Evolutionary conservation across 2,797 vertebrate species (phyloP).

Genomic region (Pachyuromys duprasi): DNA sequence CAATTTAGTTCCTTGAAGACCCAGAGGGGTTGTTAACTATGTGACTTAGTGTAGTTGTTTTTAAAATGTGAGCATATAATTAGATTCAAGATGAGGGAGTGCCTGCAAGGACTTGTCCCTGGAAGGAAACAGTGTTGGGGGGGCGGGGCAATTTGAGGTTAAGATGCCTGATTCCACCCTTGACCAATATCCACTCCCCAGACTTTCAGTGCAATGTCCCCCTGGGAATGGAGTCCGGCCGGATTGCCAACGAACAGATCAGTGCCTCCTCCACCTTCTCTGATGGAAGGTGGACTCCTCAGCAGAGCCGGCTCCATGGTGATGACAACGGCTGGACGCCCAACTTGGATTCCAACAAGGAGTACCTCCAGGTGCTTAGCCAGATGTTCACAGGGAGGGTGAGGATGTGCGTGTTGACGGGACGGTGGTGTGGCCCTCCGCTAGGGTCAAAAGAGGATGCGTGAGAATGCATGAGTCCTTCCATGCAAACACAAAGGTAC

Average conservation of each 20-base stretch:
- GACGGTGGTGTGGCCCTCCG: neutral
- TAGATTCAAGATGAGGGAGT: constrained; percentile 38
- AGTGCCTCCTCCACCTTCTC: constrained; percentile 94
- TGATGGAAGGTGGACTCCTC: constrained; percentile 94
- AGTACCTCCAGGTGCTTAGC: constrained; percentile 95
- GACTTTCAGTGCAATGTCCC: constrained; percentile 96
- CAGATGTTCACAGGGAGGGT: neutral
- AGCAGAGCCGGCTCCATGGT: constrained; percentile 96
- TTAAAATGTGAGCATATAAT: constrained; percentile 44
- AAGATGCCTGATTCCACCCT: constrained; percentile 49
- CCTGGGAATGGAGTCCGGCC: constrained; percentile 96
- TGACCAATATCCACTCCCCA: constrained; percentile 78
- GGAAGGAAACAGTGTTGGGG: neutral
- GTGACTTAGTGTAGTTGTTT: constrained; percentile 50
- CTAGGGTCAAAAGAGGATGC: neutral
- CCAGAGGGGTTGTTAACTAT: constrained; percentile 67
- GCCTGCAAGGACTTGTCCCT: constrained; percentile 68
- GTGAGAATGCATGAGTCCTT: neutral
- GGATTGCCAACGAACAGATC: constrained; percentile 97
- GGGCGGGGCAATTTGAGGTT: neutral
- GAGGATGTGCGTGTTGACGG: neutral
- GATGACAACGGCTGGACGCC: constrained; percentile 98
- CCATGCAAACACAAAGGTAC: neutral
- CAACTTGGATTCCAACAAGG: constrained; percentile 95
- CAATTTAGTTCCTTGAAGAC: constrained; percentile 70